phyloP scores from a whole-genome alignment of 2,797 vertebrate species.

The Manis crassicaudata region DNA sequence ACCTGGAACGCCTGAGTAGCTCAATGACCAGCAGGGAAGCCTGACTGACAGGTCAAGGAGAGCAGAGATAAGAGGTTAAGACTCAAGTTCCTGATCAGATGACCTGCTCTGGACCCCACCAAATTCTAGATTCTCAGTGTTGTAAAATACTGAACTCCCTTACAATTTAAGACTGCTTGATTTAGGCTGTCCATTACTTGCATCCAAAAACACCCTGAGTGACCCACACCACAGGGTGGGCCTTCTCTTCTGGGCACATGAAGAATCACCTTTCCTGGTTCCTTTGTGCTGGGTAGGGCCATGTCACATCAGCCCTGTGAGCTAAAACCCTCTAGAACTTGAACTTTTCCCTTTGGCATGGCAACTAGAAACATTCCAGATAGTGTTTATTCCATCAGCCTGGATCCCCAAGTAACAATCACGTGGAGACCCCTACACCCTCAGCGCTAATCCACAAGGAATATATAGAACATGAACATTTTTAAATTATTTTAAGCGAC shows the following conservation, averaged over 20 bases:
- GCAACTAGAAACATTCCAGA: neutral
- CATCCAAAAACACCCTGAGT: neutral
- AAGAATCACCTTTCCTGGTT: neutral
- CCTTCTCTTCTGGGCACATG: neutral
- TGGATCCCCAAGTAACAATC: neutral
- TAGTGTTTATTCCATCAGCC: neutral
- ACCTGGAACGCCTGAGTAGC: neutral
- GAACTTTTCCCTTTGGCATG: neutral
- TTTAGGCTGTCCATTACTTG: neutral
- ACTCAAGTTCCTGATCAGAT: neutral
- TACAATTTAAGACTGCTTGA: neutral
- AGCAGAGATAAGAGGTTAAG: neutral
- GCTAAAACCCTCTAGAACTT: neutral
- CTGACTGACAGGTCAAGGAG: neutral
- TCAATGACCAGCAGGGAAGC: neutral
- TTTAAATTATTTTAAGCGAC: neutral
- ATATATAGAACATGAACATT: neutral
- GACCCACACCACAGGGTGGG: neutral
- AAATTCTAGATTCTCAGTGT: neutral
- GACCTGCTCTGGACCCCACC: neutral
- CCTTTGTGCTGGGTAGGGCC: neutral
- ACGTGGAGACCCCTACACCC: neutral
- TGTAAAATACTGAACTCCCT: conserved; percentile 6
- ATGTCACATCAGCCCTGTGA: neutral
- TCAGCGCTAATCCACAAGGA: neutral